Percentiles rank a stretch among this genome's conserved stretches.
Conservation (phyloP, 2,888 invertebrate species). For the Gibbula magus region DNA sequence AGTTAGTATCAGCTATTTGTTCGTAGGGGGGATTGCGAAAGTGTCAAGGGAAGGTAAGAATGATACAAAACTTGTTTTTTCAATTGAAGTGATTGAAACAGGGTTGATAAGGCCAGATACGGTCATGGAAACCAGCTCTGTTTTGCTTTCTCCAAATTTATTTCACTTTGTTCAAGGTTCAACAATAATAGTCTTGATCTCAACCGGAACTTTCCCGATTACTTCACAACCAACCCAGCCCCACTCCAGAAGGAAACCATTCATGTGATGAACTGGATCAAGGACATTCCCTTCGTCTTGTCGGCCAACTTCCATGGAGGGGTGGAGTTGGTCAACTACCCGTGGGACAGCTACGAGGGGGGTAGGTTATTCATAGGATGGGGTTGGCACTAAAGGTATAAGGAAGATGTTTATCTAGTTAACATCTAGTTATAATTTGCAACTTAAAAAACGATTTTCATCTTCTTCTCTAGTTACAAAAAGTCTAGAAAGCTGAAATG, state of each 20-base stretch:
- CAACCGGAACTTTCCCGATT: constrained; percentile 97
- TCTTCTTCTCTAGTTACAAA: too few relatives aligned
- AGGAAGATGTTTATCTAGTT: too few relatives aligned
- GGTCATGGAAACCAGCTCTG: not conserved
- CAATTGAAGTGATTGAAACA: too few relatives aligned
- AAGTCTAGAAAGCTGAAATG: too few relatives aligned
- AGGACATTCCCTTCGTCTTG: constrained; percentile 91
- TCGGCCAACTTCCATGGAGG: constrained; percentile 95
- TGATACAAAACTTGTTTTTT: too few relatives aligned
- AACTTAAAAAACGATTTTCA: too few relatives aligned
- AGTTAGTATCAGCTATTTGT: too few relatives aligned
- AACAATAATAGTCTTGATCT: constrained; percentile 84
- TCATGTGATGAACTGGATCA: constrained; percentile 94
- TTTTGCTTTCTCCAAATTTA: not conserved
- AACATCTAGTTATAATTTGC: too few relatives aligned
- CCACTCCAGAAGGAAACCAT: constrained; percentile 86
- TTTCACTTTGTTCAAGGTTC: constrained; percentile 45
- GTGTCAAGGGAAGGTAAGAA: constrained; percentile 56
- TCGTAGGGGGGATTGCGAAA: constrained; percentile 58
- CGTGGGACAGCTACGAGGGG: constrained; percentile 86
- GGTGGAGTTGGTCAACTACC: constrained; percentile 95
- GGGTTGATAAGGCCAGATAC: not conserved
- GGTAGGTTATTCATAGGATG: not conserved
- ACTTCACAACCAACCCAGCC: constrained; percentile 88
- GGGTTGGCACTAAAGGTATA: too few relatives aligned